Evolutionary conservation across 2,113 vertebrate genomes (phyloP).

Genomic region (Bagarius yarrelli): DNA sequence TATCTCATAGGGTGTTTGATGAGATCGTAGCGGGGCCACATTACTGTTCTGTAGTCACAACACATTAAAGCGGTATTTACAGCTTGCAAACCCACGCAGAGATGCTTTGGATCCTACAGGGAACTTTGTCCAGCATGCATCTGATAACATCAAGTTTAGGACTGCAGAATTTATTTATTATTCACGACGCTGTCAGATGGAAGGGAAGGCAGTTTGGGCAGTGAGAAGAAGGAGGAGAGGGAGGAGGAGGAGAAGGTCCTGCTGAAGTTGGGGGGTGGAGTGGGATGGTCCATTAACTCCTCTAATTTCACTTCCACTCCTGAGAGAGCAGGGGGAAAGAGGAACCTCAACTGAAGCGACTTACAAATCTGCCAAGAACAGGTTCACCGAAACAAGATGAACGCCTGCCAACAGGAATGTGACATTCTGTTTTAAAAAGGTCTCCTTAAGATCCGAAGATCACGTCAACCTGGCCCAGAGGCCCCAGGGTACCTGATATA

Average conservation of each 20-base stretch:
- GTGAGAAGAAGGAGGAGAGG: constrained; percentile 40
- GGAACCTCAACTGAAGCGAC: background rate
- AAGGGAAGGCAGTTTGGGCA: constrained; percentile 62
- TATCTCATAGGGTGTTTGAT: background rate
- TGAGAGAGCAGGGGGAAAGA: constrained; percentile 4
- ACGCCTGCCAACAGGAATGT: background rate
- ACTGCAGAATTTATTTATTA: constrained; percentile 66
- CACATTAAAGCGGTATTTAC: constrained; percentile 55
- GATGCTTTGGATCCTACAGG: background rate
- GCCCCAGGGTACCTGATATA: background rate
- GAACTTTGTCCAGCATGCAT: constrained; percentile 6
- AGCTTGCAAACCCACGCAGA: background rate
- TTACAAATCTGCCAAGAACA: constrained; percentile 8
- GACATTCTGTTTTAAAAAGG: background rate
- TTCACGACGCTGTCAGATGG: constrained; percentile 64
- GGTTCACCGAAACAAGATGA: background rate
- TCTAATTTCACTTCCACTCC: constrained; percentile 44
- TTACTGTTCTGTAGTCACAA: constrained; percentile 39
- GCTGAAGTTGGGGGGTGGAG: constrained; percentile 3
- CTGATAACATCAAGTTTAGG: constrained; percentile 50
- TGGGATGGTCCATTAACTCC: constrained; percentile 61
- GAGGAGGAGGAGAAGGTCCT: no score
- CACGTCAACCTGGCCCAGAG: background rate
- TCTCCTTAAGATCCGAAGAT: background rate
- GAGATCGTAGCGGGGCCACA: constrained; percentile 7